phyloP scores from a whole-genome alignment of 2,113 vertebrate genomes.

The Crotalus viridis region DNA sequence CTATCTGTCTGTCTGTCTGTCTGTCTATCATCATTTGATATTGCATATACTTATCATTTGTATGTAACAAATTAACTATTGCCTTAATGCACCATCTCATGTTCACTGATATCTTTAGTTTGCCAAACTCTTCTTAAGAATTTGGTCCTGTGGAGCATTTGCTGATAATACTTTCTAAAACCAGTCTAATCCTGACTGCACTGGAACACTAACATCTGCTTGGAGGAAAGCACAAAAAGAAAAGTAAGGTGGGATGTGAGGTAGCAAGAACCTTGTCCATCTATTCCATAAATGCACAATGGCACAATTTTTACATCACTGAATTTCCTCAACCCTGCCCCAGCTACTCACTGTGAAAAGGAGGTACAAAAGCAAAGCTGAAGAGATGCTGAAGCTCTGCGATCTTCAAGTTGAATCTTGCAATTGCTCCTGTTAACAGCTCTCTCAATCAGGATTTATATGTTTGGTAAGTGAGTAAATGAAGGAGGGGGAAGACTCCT shows the following conservation, averaged over 20 bases:
- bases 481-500: constrained; percentile 33
- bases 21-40: no score
- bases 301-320: neutral
- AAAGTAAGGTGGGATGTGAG: neutral
- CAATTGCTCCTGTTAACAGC: constrained; percentile 9
- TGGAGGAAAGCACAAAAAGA: neutral
- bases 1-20: no score
- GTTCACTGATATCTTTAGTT: neutral
- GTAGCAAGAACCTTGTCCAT: neutral
- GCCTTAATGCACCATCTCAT: neutral
- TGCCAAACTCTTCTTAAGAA: neutral
- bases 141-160: neutral
- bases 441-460: constrained; percentile 40
- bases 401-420: neutral
- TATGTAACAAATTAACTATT: no score
- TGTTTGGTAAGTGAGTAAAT: constrained; percentile 24
- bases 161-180: no score
- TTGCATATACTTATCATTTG: neutral
- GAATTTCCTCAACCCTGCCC: neutral
- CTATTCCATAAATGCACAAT: neutral
- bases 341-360: constrained; percentile 38
- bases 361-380: neutral
- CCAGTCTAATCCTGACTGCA: neutral
- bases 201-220: neutral
- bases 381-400: neutral